Conservation (phyloP, 2,113 vertebrate species). For the Uria aalge region DNA sequence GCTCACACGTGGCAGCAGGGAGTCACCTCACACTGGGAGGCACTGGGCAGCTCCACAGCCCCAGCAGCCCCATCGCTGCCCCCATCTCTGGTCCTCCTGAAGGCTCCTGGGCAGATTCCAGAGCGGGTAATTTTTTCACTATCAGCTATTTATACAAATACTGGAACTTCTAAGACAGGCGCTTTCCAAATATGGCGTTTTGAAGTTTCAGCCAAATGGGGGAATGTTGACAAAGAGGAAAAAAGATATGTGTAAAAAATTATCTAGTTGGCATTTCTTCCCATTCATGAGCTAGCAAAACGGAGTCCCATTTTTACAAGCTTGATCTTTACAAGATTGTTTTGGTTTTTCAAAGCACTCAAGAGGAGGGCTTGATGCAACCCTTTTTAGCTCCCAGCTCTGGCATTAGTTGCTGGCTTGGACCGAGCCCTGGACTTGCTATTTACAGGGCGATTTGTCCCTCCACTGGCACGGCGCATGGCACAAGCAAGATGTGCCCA, state of each 20-base stretch:
- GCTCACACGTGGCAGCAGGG: rapidly evolving
- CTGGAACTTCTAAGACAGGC: background rate
- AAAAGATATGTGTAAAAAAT: background rate
- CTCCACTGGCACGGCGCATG: rapidly evolving
- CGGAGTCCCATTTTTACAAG: background rate
- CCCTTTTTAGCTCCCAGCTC: background rate
- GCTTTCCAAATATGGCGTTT: background rate
- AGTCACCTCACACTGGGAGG: background rate
- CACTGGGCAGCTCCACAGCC: background rate
- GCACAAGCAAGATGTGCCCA: background rate
- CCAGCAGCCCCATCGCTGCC: background rate
- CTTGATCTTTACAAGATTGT: background rate
- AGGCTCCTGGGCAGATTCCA: background rate
- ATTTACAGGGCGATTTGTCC: background rate
- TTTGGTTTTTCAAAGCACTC: background rate
- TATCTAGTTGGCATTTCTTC: background rate
- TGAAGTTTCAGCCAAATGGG: conserved; percentile 15
- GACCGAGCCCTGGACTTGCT: background rate
- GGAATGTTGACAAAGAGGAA: conserved; percentile 22
- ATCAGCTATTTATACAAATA: conserved; percentile 42
- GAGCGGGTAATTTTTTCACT: background rate
- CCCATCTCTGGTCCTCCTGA: background rate
- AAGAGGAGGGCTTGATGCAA: background rate
- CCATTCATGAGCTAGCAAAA: conserved; percentile 17
- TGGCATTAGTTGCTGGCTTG: background rate